Base-by-base conservation (phyloP, 2,113 vertebrate genomes). In the Leuciscus idus region DNA sequence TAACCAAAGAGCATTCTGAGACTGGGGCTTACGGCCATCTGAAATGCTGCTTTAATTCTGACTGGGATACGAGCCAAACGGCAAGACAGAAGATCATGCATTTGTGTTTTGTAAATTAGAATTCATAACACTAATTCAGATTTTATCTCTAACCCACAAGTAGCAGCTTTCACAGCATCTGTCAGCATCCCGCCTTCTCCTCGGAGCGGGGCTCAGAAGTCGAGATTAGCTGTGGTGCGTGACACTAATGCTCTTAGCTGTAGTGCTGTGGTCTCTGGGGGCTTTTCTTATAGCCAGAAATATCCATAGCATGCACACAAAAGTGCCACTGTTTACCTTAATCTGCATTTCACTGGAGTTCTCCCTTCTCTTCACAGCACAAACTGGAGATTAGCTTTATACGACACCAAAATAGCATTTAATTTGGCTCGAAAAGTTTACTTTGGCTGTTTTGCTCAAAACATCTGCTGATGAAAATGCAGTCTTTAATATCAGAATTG, bases 31-130 rank as follows among this genome's bases (percentile, higher is more conserved):
- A 89, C 68, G n/a, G 64, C 88, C 85, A 86, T 86, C 90, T 72
- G 90, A 93, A 92, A 92, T 77, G 85, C 87, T 66, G 83, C 86
- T 90, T 90, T 84, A 85, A 70, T 70, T 89, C 26, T 13, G 70
- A 76, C 75, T 82, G 66, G 61, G 70, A 84, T 43, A 26, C 19
- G 30, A 64, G 73, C 43, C n/a, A 28, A 78, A 33, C 36, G 26
- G 59, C 36, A 75, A 46, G 59, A 48, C 61, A n/a, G 77, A 82
- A n/a, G 70, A 62, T 61, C 72, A 33, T 52, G 59, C 72, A 43
- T n/a, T 43, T 15, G 62, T 87, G 83, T 77, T 77, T 78, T 87
- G 86, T 66, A 85, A 87, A 79, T 83, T 83, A 80, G 80, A 79
- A 83, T 80, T 48, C 84, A 62, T 85, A 61, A 72, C 80, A 86